Percentiles rank a stretch among this genome's conserved stretches.
Evolutionary conservation across 2,113 vertebrate species (phyloP).

Genomic region (Gadus macrocephalus): DNA sequence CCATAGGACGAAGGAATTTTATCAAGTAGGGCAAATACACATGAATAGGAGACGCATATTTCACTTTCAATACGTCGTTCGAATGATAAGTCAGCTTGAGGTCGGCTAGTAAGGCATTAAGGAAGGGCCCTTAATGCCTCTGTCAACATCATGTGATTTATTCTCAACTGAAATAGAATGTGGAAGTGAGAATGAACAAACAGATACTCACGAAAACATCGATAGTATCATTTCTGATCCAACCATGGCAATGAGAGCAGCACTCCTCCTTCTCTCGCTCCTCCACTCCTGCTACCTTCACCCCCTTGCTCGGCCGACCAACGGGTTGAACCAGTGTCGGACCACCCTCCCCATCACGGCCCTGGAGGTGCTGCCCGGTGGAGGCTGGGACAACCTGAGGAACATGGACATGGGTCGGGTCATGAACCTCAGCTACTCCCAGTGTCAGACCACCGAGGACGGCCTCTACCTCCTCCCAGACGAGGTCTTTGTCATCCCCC

Average conservation of each 20-base stretch:
- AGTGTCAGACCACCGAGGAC: constrained; percentile 85
- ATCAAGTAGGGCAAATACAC: too few species aligned
- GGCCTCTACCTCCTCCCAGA: constrained; percentile 85
- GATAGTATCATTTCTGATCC: background rate
- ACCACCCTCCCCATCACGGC: constrained; percentile 59
- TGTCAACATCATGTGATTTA: constrained; percentile 20
- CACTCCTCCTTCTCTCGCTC: constrained; percentile 36
- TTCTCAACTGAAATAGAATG: background rate
- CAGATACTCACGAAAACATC: background rate
- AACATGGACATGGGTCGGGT: constrained; percentile 87
- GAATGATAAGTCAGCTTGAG: too few species aligned
- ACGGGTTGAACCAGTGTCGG: constrained; percentile 71
- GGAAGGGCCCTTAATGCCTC: too few species aligned
- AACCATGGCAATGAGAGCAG: constrained; percentile 40
- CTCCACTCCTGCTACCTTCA: constrained; percentile 32
- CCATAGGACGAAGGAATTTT: too few species aligned
- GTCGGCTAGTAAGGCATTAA: too few species aligned
- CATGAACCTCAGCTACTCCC: constrained; percentile 76
- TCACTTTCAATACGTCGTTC: too few species aligned
- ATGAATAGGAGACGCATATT: too few species aligned
- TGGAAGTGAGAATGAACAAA: constrained; percentile 4
- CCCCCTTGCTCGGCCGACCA: constrained; percentile 43
- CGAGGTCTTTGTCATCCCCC: constrained; percentile 80
- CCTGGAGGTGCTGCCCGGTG: constrained; percentile 85
- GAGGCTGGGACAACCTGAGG: constrained; percentile 91